phyloP scores from a whole-genome alignment of 2,797 vertebrate genomes.

The Sciurus carolinensis region DNA sequence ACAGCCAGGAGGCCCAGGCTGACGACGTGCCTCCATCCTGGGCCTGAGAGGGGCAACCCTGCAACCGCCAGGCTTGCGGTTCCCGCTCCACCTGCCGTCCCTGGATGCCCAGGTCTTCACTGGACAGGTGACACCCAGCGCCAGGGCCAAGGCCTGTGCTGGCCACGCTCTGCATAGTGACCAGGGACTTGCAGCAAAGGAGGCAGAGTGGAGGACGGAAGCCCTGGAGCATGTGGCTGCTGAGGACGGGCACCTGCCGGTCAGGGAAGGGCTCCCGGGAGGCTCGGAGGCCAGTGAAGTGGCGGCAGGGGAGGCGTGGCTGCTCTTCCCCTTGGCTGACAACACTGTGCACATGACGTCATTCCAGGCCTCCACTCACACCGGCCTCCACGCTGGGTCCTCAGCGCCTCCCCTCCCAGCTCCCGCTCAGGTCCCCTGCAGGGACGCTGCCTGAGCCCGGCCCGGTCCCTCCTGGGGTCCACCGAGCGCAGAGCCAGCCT shows the following conservation, averaged over 20 bases:
- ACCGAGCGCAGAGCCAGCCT: neutral
- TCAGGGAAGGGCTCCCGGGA: neutral
- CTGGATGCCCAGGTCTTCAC: fast-evolving
- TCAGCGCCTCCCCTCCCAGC: neutral
- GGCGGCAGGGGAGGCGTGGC: neutral
- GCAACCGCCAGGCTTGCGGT: neutral
- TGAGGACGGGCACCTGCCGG: neutral
- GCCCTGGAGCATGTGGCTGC: neutral
- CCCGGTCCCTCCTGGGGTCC: neutral
- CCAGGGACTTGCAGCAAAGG: neutral
- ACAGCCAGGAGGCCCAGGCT: conserved; percentile 24
- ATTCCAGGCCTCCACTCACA: neutral
- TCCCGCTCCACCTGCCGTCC: neutral
- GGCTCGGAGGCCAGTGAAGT: neutral
- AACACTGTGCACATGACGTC: neutral
- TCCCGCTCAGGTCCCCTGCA: neutral
- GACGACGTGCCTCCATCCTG: neutral
- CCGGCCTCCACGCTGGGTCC: neutral
- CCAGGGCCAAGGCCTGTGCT: neutral
- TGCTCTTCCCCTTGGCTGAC: neutral
- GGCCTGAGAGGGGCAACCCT: neutral
- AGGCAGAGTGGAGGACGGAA: neutral
- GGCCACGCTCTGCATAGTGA: neutral
- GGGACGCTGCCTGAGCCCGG: fast-evolving
- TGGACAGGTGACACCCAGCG: neutral